Conservation (phyloP, 1,140 invertebrate genomes). For the Philaenus spumarius region DNA sequence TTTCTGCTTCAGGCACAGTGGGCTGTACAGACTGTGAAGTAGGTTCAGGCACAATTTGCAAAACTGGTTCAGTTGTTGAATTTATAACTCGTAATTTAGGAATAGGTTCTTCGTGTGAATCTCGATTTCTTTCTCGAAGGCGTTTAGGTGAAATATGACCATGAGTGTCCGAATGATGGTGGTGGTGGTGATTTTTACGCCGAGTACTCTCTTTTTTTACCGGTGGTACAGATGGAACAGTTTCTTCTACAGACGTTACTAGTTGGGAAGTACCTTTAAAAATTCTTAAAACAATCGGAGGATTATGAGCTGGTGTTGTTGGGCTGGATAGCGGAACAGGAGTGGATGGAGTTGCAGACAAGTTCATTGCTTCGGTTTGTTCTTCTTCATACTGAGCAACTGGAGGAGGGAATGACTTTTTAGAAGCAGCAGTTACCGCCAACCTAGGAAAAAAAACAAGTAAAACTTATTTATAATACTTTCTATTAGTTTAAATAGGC, state of each 20-base stretch:
- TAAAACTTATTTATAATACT: no score
- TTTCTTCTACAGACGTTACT: conserved; percentile 28
- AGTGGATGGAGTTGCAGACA: conserved; percentile 26
- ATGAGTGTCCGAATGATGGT: neutral
- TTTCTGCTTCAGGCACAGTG: conserved; percentile 19
- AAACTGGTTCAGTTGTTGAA: neutral
- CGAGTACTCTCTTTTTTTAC: conserved; percentile 29
- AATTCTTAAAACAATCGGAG: conserved; percentile 60
- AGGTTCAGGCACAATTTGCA: neutral
- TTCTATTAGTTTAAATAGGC: no score
- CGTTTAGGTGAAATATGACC: conserved; percentile 15
- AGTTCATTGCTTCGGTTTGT: conserved; percentile 37
- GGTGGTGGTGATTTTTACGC: conserved; percentile 21
- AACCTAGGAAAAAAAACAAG: conserved; percentile 18
- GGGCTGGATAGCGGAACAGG: conserved; percentile 21
- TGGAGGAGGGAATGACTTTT: conserved; percentile 14
- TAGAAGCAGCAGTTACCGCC: conserved; percentile 20
- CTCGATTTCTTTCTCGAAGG: conserved; percentile 14
- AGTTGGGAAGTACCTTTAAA: conserved; percentile 51
- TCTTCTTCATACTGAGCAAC: conserved; percentile 24
- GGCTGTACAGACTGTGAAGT: conserved; percentile 2
- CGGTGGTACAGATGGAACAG: conserved; percentile 43
- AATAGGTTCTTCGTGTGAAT: neutral
- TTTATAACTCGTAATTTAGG: no score
- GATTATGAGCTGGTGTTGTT: conserved; percentile 41